Evolutionary conservation across 2,113 vertebrate species (phyloP), one percentile per base, ranked within the genome.

Genomic region (Bostrychus sinensis): DNA sequence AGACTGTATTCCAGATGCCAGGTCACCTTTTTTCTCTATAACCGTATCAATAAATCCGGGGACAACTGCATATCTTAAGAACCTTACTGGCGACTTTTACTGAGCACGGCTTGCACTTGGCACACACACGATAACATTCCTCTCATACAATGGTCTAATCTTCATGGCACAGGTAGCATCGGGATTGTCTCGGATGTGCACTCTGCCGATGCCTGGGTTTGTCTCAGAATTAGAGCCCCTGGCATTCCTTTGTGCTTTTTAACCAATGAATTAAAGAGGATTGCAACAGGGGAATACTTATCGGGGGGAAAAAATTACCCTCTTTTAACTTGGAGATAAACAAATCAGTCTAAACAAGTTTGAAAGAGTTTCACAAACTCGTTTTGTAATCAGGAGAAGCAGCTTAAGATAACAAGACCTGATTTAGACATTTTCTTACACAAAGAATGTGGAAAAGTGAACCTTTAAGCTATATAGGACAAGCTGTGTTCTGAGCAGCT

Each of bases 231-330:
- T 89, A 89, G 86, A 90, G 82, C 85, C 64, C 75, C 79, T 63
- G 51, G 83, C 87, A 83, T 91, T 91, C 86, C 89, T 90, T 92
- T 93, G 91, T 92, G 87, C 82, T 79, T 89, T 87, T 88, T 85
- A 89, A 88, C 90, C 86, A 89, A 87, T 86, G 89, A 91, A 87
- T 91, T 92, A 92, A 91, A 90, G 84, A 85, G 90, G 92, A 91
- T 91, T 92, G 86, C 82, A 75, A 82, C 73, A 83, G 70, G 72
- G 75, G 77, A 83, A 87, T 86, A 84, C 72, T 91, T 92, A 91
- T 91, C 86, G 54, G 9, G 45, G n/a, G 55, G 30, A 62, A 64
- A 56, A 76, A 81, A 67, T 57, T 74, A 72, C 82, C 72, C 77
- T 66, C 46, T 8, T 72, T 75, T 70, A 81, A 82, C 79, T 81